Evolutionary conservation across 2,113 vertebrate species (phyloP), one percentile per base, ranked within the genome.

Genomic region (Ptychochromis oligacanthus): DNA sequence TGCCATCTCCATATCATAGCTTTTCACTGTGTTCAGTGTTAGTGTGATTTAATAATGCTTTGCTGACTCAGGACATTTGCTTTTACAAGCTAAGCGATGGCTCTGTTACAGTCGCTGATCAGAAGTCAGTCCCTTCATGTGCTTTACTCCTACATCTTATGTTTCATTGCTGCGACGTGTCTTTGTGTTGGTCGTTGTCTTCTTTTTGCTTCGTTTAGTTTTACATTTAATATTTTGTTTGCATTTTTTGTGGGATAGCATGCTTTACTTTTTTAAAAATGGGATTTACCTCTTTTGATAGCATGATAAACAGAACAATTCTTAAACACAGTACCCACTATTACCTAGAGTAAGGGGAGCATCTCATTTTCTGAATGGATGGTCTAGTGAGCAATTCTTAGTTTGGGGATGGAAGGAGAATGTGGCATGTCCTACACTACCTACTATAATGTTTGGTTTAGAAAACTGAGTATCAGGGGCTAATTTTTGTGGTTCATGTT

Each of bases 21-120:
- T 79, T 67, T 54, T 85, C 79, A 79, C n/a, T 56, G 58, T 80
- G 61, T 77, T 58, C 49, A 55, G 4, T 20, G 4, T 65, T 18
- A 46, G 62, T 22, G 34, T 8, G 24, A 58, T 9, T 62, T 74
- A 52, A 58, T 24, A 10, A n/a, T 54, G 20, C 70, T 20, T 10
- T 10, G 26, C 78, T 70, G 10, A 79, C 38, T 22, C 49, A 55
- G 14, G 46, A 49, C 79, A 26, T 18, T 40, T 60, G 46, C 28
- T 56, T 34, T 38, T 17, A n/a, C 20, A 28, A 60, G 24, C 31
- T 26, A 5, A 57, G 15, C 2, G 2, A 20, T 18, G 12, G 26
- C 26, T 28, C 6, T 15, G 4, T 24, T 56, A 24, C 36, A 31
- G 2, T 58, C 36, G 34, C 12, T 49, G 26, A 6, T 14, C 9